Percentiles rank a stretch among this genome's conserved stretches.
These are phyloP conservation scores for Diaphora mendica DNA, from an alignment of 2,888 invertebrate species.

Conservation along the genomic window DNA sequence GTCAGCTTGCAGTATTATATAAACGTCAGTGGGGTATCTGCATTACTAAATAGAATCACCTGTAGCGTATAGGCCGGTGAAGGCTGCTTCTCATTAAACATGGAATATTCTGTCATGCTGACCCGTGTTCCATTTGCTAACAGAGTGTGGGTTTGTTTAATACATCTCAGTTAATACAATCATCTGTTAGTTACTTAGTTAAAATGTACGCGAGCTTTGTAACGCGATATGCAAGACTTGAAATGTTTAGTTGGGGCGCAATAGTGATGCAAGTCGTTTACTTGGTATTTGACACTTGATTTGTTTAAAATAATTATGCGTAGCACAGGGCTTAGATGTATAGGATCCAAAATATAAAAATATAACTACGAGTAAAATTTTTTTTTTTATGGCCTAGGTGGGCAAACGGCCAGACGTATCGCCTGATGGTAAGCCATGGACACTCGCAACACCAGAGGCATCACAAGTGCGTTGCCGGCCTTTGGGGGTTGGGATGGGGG, in stretches of 20 bases:
- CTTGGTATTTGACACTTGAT: neutral
- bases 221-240: neutral
- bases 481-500: too few species aligned
- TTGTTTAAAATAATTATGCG: too few species aligned
- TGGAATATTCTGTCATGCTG: constrained; percentile 56
- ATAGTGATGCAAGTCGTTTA: neutral
- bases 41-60: constrained; percentile 4
- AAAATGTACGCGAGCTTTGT: neutral
- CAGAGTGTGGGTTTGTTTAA: neutral
- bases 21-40: constrained; percentile 24
- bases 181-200: neutral
- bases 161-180: neutral
- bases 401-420: too few species aligned
- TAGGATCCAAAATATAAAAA: too few species aligned
- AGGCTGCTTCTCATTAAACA: constrained; percentile 48
- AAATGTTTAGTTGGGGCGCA: neutral
- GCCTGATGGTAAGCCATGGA: too few species aligned
- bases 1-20: too few species aligned
- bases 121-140: neutral
- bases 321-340: too few species aligned
- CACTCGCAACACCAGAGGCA: too few species aligned
- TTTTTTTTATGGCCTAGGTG: too few species aligned
- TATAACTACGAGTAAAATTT: too few species aligned
- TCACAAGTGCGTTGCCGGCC: too few species aligned
- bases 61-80: constrained; percentile 17